Conservation (phyloP, 37 sponge, comb jelly and placozoan species). For the Axinella damicornis region DNA sequence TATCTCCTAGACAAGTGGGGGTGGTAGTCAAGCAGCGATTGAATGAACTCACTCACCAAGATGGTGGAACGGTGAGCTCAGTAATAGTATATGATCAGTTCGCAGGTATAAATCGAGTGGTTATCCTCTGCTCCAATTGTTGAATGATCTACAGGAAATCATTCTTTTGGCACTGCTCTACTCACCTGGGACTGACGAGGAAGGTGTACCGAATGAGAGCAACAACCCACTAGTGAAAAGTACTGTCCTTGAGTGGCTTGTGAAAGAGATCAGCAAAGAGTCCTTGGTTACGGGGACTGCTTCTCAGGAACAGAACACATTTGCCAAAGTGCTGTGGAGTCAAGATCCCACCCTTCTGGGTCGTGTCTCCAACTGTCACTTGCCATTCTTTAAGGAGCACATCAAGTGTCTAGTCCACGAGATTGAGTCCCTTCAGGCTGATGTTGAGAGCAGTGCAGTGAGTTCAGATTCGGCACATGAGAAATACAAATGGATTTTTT, state of each 20-base stretch:
- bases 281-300: not conserved
- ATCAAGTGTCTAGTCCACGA: constrained; percentile 19
- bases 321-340: not conserved
- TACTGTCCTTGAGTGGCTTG: constrained; percentile 3
- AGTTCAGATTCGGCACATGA: not conserved
- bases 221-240: not conserved
- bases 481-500: not conserved
- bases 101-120: not conserved
- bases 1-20: not conserved
- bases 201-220: not conserved
- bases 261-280: not conserved
- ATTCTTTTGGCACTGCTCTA: not conserved
- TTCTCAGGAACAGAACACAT: too few relatives aligned
- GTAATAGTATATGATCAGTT: constrained; percentile 2
- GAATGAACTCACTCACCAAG: not conserved
- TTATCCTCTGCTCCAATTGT: too few relatives aligned
- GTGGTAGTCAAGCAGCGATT: not conserved
- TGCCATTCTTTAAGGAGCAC: constrained; percentile 33
- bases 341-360: constrained; percentile 20
- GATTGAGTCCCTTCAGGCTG: not conserved
- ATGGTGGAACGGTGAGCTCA: constrained; percentile 43
- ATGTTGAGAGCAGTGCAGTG: not conserved
- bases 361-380: constrained; percentile 6
- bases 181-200: not conserved
- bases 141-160: not conserved